A percentile compares a stretch with the other conserved stretches of the same genome.
Conservation (phyloP, 2,888 invertebrate genomes). For the Gastracanthus pulcherrimus region DNA sequence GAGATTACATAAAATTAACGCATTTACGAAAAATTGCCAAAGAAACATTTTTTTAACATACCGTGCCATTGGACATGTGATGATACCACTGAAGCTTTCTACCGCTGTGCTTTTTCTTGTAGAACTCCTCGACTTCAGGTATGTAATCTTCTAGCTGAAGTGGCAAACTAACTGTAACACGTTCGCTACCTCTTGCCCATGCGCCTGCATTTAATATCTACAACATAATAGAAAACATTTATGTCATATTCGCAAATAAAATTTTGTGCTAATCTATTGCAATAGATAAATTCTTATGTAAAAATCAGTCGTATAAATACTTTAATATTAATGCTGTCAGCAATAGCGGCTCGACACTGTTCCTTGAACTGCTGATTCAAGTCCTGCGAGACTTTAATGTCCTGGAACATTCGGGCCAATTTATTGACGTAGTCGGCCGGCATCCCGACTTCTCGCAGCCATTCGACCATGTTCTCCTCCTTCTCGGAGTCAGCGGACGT, state of each 20-base stretch:
- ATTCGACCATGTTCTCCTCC: constrained; percentile 99
- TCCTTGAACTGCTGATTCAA: constrained; percentile 94
- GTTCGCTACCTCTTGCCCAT: constrained; percentile 97
- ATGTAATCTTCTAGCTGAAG: constrained; percentile 99
- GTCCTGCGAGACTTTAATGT: constrained; percentile 98
- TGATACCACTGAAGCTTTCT: constrained; percentile 99
- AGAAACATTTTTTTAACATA: constrained; percentile 68
- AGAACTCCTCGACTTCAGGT: constrained; percentile 99
- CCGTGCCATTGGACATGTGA: constrained; percentile 99
- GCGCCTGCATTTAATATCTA: constrained; percentile 97
- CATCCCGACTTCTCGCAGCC: constrained; percentile 99
- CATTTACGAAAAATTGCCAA: too few relatives aligned
- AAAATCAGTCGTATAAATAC: constrained; percentile 58
- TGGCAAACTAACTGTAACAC: constrained; percentile 96
- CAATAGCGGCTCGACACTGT: constrained; percentile 86
- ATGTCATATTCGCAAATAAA: too few relatives aligned
- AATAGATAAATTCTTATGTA: neutral
- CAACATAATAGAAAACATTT: neutral
- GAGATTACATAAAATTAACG: neutral
- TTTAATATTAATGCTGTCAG: constrained; percentile 97
- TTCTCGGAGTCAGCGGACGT: constrained; percentile 99
- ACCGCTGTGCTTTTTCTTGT: constrained; percentile 97
- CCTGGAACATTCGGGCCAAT: constrained; percentile 98
- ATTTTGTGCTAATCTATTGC: too few relatives aligned
- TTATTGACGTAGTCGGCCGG: constrained; percentile 99